Base-by-base conservation (phyloP, 2,113 vertebrate species). In the Aphelocoma coerulescens region DNA sequence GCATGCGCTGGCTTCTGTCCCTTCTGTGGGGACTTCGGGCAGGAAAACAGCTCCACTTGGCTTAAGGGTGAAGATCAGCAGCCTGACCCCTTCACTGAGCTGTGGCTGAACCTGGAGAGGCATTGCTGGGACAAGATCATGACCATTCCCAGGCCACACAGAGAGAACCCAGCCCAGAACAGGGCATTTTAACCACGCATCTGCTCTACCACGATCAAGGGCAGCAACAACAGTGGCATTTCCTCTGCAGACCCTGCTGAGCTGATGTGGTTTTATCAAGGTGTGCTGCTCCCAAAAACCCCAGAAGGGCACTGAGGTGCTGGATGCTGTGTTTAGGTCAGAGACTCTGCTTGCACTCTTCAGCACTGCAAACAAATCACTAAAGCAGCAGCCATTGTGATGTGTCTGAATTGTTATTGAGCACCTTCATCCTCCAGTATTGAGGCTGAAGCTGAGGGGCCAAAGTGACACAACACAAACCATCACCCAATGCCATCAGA, bases 21-120 rank as follows among this genome's bases (percentile, higher is more conserved):
- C 55, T 62, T 28, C 67, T 27, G n/a, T 2, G 14, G 28, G n/a
- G 20, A 22, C 28, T 30, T 13, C 0, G 0, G 43, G n/a, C 23
- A 63, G 78, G 69, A 75, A 43, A 54, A 55, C 14, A 23, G 67
- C 51, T 69, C 66, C 2, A 0, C 41, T 41, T 16, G 55, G 55
- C n/a, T 35, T 0, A 12, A 65, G n/a, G 20, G 6, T 27, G n/a
- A 41, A 54, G 23, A 46, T 19, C 63, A 86, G 27, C 76, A 57
- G 63, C 26, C 71, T 83, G 32, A 35, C 33, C 48, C 35, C 41
- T 59, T 49, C 49, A 69, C 46, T 11, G 17, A 89, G 57, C 22
- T 14, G 44, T 8, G 55, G 43, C 13, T 67, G 37, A 74, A 33
- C 18, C 48, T 11, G 22, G 20, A 78, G 51, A 35, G 1, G 4